Evolutionary conservation across 2,888 invertebrate genomes (phyloP).

Genomic region (Dryobotodes eremita): DNA sequence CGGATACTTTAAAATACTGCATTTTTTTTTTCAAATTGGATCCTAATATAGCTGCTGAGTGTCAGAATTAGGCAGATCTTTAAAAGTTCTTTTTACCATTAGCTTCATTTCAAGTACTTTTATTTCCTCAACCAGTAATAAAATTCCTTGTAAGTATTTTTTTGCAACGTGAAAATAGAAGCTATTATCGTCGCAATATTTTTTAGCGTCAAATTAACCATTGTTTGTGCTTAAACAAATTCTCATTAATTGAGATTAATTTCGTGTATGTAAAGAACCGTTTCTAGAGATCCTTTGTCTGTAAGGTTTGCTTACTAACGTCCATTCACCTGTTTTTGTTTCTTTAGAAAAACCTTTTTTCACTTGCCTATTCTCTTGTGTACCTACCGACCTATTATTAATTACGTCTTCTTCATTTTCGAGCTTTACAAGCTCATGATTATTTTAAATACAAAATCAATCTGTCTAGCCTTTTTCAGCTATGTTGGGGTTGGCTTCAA

Average conservation of each 20-base stretch:
- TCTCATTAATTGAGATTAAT: slow-evolving; percentile 64
- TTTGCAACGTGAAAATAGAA: slow-evolving; percentile 26
- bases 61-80: not conserved
- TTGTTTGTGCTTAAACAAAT: slow-evolving; percentile 62
- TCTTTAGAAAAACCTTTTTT: not conserved
- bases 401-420: not conserved
- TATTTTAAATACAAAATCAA: no score
- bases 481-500: no score
- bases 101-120: not conserved
- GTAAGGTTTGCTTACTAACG: not conserved
- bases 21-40: not conserved
- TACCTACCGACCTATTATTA: not conserved
- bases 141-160: slow-evolving; percentile 41
- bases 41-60: rapidly evolving
- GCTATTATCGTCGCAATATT: slow-evolving; percentile 27
- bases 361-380: not conserved
- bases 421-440: not conserved
- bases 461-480: no score
- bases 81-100: not conserved
- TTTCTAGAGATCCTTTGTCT: slow-evolving; percentile 47
- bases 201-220: slow-evolving; percentile 57
- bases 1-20: not conserved
- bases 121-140: slow-evolving; percentile 21
- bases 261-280: slow-evolving; percentile 36
- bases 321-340: slow-evolving; percentile 28